Conservation (phyloP, 1,140 invertebrate genomes). For the Pogonognathellus flavescens region DNA sequence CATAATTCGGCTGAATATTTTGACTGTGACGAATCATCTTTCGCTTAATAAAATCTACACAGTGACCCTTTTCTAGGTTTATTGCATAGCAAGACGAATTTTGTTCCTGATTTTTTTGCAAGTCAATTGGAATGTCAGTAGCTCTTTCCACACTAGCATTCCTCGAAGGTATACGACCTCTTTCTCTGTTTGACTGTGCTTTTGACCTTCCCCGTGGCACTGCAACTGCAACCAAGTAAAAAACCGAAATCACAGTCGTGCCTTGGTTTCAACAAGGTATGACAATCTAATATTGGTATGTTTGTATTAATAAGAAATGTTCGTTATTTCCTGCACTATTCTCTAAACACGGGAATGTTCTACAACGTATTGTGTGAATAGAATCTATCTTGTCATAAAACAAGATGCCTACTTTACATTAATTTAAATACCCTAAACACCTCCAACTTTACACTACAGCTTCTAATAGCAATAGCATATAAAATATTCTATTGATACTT, state of each 20-base stretch:
- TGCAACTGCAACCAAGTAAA: conserved; percentile 66
- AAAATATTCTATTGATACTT: too few relatives aligned
- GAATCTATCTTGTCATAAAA: too few relatives aligned
- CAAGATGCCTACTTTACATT: too few relatives aligned
- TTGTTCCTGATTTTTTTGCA: conserved; percentile 45
- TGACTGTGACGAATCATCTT: conserved; percentile 27
- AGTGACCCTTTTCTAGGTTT: conserved; percentile 4
- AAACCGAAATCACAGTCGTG: conserved; percentile 49
- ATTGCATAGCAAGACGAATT: conserved; percentile 8
- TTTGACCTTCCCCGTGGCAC: conserved; percentile 52
- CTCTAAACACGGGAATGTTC: too few relatives aligned
- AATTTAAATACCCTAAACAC: too few relatives aligned
- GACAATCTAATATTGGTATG: too few relatives aligned
- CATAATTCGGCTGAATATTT: conserved; percentile 17
- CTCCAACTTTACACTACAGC: too few relatives aligned
- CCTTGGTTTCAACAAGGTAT: conserved; percentile 33
- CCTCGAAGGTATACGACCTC: conserved; percentile 36
- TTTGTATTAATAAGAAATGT: too few relatives aligned
- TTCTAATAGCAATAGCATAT: too few relatives aligned
- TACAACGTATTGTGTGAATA: too few relatives aligned
- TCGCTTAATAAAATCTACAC: conserved; percentile 35
- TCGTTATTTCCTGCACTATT: too few relatives aligned
- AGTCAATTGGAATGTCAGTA: conserved; percentile 34
- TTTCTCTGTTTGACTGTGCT: conserved; percentile 52
- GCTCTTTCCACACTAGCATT: conserved; percentile 41